These are phyloP conservation scores for Drosophila austrosaltans DNA, from an alignment of 2,888 invertebrate species.

Conservation along the genomic window DNA sequence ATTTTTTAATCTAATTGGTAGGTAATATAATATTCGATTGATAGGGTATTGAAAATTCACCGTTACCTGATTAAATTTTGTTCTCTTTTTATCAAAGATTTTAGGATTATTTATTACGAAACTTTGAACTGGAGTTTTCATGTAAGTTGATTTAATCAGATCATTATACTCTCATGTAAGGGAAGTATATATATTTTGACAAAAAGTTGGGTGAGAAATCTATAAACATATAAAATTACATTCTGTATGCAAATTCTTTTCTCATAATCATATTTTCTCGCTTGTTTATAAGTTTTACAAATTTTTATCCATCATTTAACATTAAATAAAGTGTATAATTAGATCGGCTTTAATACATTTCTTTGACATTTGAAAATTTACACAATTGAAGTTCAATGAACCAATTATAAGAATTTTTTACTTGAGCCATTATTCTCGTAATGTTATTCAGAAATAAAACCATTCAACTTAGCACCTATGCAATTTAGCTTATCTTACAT, in stretches of 20 bases:
- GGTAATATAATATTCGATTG: neutral
- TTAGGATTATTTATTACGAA: neutral
- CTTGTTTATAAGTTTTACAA: too few species aligned
- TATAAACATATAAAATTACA: neutral
- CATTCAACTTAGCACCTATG: too few species aligned
- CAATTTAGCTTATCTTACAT: neutral
- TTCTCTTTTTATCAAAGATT: neutral
- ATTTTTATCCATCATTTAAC: neutral
- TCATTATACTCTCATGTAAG: neutral
- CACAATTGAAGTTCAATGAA: neutral
- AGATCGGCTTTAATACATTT: neutral
- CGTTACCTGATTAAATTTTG: neutral
- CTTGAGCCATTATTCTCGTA: too few species aligned
- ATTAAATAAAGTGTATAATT: neutral
- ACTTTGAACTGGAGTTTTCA: neutral
- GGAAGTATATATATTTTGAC: neutral
- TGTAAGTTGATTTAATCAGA: neutral
- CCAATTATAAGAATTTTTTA: neutral
- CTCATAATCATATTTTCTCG: too few species aligned
- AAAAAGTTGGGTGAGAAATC: neutral
- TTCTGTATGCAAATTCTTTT: neutral
- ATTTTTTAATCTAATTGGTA: too few species aligned
- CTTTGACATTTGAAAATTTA: neutral
- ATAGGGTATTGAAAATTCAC: neutral
- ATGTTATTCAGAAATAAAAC: neutral